Evolutionary conservation across 2,113 vertebrate species (phyloP), one percentile per base, ranked within the genome.

Genomic region (Boulengeromyrus knoepffleri): DNA sequence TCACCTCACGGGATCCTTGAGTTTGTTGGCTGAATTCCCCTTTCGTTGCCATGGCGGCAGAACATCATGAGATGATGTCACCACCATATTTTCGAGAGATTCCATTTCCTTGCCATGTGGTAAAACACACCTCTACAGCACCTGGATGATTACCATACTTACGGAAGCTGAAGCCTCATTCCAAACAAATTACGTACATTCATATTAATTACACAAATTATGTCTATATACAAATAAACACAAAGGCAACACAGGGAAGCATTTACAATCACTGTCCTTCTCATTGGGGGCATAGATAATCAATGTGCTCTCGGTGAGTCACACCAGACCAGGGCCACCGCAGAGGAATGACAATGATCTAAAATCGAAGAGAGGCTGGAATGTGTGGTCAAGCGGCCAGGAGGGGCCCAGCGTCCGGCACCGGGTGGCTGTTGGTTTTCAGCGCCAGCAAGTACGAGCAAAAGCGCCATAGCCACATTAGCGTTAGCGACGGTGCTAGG

Each of bases 401-500:
- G 90, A 77, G 94, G 94, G 92, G 92, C 89, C 88, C 92, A 92
- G 89, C 89, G 92, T 86, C 80, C 87, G 36, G 8, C 93, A 95
- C 94, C 91, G 94, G 95, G 95, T 89, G 87, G 89, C 91, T 91
- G 90, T 93, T 95, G 92, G 36, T n/a, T 91, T 92, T 90, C 90
- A 1, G 3, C 1, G 1, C 36, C 74, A 17, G 74, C 62, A 12
- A 70, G 10, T 70, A 13, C 10, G n/a, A 70, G 62, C n/a, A 31
- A 31, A 39, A 5, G 36, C 5, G 15, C 5, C 70, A 17, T 9
- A 31, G 10, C 10, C 27, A 31, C 10, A 12, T 80, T 39, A 39
- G 36, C 5, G 2, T 80, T 80, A 39, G 31, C 31, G 3, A 24
- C 5, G 10, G 9, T 39, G 70, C 2, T 66, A 66, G 9, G 58